phyloP scores from a whole-genome alignment of 2,797 vertebrate genomes.

The Enteromius viviparus region DNA sequence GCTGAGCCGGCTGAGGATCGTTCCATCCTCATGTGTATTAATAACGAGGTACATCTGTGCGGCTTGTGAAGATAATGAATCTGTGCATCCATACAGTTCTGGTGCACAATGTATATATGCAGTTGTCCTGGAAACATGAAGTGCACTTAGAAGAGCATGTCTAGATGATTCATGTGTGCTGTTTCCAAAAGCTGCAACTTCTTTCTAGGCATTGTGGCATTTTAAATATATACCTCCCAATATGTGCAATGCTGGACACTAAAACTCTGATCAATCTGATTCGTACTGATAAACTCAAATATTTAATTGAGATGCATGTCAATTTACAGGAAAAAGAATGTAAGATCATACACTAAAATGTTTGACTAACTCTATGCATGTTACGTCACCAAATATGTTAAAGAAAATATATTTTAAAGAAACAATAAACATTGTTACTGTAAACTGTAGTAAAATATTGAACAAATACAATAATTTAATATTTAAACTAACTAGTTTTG shows the following conservation, averaged over 20 bases:
- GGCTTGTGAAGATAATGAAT: constrained; percentile 22
- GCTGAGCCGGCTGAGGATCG: constrained; percentile 22
- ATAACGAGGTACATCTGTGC: constrained; percentile 37
- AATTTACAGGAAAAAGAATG: not conserved
- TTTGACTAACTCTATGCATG: not conserved
- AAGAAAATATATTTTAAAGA: not conserved
- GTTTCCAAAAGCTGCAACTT: constrained; percentile 18
- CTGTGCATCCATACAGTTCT: constrained; percentile 14
- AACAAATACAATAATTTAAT: not conserved
- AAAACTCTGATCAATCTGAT: not conserved
- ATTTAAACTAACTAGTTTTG: not conserved
- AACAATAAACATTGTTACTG: not conserved
- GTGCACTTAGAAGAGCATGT: not conserved
- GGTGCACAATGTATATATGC: constrained; percentile 21
- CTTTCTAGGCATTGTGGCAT: not conserved
- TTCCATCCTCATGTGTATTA: constrained; percentile 39
- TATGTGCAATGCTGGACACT: not conserved
- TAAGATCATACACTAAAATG: not conserved
- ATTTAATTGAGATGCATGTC: not conserved
- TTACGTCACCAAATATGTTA: not conserved
- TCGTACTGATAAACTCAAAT: not conserved
- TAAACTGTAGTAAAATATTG: not conserved
- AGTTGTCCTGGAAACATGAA: constrained; percentile 29
- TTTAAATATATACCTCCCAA: not conserved
- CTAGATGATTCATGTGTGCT: constrained; percentile 9